Evolutionary conservation across 92 coral and sea anemone genomes (phyloP).

Genomic region (Phenganax stokvisi): DNA sequence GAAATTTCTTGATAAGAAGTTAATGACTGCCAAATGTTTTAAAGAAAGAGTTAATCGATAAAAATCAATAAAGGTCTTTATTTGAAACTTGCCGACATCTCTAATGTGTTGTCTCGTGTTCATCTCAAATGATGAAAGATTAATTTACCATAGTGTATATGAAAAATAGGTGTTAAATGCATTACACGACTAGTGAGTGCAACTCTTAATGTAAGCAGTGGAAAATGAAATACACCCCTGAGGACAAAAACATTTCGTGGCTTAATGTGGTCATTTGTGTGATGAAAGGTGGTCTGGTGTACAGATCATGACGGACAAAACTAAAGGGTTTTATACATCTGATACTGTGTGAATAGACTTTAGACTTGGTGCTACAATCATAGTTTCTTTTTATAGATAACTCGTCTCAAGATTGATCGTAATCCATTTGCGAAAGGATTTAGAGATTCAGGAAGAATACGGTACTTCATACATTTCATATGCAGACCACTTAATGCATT

Average conservation of each 20-base stretch:
- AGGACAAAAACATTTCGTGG: background rate
- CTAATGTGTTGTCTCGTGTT: conserved; percentile 8
- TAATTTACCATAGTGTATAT: background rate
- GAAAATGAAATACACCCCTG: background rate
- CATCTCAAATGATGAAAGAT: conserved; percentile 19
- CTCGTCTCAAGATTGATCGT: conserved; percentile 94
- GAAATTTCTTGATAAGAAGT: conserved; percentile 29
- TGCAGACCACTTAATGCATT: too few relatives aligned
- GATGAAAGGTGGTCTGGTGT: too few relatives aligned
- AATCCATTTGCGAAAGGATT: conserved; percentile 98
- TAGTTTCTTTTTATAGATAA: conserved; percentile 53
- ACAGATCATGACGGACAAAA: too few relatives aligned
- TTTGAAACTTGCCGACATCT: conserved; percentile 25
- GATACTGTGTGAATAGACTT: too few relatives aligned
- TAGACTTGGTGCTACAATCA: too few relatives aligned
- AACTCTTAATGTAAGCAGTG: background rate
- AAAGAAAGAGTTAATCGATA: conserved; percentile 20
- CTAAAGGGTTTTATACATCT: too few relatives aligned
- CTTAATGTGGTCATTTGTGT: background rate
- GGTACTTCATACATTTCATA: conserved; percentile 42
- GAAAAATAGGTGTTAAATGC: conserved; percentile 29
- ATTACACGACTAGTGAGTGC: conserved; percentile 1
- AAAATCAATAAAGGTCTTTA: conserved; percentile 23
- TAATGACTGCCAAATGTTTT: conserved; percentile 20
- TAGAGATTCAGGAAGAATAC: conserved; percentile 88